A percentile compares a stretch with the other conserved stretches of the same genome.
These are phyloP conservation scores for Drosophila subsilvestris DNA, from an alignment of 2,888 invertebrate species.

Conservation along the genomic window DNA sequence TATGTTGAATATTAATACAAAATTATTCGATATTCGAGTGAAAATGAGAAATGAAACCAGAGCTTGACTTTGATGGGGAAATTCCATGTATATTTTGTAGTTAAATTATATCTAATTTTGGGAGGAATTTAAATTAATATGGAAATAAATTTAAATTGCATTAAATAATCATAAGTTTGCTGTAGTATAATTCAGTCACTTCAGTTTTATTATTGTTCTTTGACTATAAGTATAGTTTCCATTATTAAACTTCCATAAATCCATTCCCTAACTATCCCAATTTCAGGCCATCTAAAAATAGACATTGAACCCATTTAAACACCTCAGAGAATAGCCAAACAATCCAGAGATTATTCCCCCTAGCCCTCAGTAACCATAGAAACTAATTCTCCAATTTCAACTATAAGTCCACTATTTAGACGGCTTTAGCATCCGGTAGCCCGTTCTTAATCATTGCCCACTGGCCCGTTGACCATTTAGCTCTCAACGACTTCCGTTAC, in stretches of 20 bases:
- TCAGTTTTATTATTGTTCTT: no score
- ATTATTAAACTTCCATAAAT: neutral
- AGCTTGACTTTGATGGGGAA: neutral
- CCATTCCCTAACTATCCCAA: neutral
- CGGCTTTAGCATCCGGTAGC: conserved; percentile 60
- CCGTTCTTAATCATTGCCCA: conserved; percentile 28
- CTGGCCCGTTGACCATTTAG: conserved; percentile 72
- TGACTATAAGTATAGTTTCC: no score
- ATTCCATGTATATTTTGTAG: conserved; percentile 1
- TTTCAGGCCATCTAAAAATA: conserved; percentile 16
- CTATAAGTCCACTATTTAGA: conserved; percentile 33
- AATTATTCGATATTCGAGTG: conserved; percentile 9
- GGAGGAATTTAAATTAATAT: neutral
- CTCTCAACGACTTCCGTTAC: conserved; percentile 75
- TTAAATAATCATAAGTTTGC: neutral
- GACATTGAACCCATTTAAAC: conserved; percentile 12
- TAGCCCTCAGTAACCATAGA: neutral
- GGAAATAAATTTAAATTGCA: neutral
- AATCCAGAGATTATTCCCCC: neutral
- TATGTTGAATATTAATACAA: conserved; percentile 44
- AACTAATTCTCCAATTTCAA: conserved; percentile 25
- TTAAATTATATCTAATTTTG: neutral
- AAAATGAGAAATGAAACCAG: conserved; percentile 14
- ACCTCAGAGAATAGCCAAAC: neutral
- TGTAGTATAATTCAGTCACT: neutral